Evolutionary conservation across 2,113 vertebrate species (phyloP).

Genomic region (Bufo gargarizans): DNA sequence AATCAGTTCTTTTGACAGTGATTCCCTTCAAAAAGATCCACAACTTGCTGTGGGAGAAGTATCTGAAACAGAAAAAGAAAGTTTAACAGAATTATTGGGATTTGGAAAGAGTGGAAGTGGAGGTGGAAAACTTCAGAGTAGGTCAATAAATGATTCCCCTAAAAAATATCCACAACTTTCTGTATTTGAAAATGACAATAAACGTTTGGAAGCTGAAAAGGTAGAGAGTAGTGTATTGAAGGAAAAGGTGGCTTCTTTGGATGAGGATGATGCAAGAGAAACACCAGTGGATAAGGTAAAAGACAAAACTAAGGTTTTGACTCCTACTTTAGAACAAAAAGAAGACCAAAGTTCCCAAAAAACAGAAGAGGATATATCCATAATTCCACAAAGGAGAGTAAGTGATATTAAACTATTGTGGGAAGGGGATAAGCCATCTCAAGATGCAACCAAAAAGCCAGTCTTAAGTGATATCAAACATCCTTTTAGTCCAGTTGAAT

Average conservation of each 20-base stretch:
- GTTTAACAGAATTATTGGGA: neutral
- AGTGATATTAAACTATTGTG: constrained; percentile 88
- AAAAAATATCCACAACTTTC: neutral
- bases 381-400: constrained; percentile 70
- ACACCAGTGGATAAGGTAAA: neutral
- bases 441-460: neutral
- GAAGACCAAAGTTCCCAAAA: constrained; percentile 57
- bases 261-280: constrained; percentile 34
- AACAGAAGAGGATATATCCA: constrained; percentile 24
- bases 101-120: constrained; percentile 16
- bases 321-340: constrained; percentile 35
- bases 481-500: neutral
- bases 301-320: constrained; percentile 29
- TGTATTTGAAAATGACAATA: neutral
- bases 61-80: neutral
- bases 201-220: neutral
- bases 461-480: neutral
- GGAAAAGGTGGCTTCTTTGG: neutral
- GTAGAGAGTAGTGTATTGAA: neutral
- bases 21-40: no score
- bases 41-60: no score
- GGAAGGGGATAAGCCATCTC: constrained; percentile 76
- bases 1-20: no score
- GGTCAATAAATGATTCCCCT: neutral
- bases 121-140: neutral